Percentiles rank a stretch among this genome's conserved stretches.
Conservation (phyloP, 2,888 invertebrate species). For the Capitulum mitella region DNA sequence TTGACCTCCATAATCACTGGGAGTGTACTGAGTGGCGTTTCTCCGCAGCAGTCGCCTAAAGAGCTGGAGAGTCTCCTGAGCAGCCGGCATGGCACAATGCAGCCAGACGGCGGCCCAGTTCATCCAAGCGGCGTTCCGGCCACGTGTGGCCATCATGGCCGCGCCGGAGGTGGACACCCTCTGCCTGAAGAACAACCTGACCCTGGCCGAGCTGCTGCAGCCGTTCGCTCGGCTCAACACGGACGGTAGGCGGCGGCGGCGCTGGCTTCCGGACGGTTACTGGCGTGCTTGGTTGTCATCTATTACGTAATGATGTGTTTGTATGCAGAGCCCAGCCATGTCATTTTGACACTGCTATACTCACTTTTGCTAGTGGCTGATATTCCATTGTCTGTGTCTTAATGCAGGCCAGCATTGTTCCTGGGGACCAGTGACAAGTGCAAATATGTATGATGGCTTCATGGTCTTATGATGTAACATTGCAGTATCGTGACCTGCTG, state of each 20-base stretch:
- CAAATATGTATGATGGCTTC: background rate
- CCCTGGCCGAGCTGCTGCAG: constrained; percentile 80
- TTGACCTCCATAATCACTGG: too few relatives aligned
- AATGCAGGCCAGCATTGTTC: background rate
- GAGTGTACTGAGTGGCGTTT: too few relatives aligned
- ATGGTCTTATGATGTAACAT: too few relatives aligned
- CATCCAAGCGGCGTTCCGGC: constrained; percentile 81
- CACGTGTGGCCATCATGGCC: constrained; percentile 75
- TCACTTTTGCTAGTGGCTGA: background rate
- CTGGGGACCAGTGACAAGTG: background rate
- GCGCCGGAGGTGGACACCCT: constrained; percentile 73
- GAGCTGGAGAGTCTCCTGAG: background rate
- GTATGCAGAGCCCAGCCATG: background rate
- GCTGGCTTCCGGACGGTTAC: background rate
- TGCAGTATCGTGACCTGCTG: too few relatives aligned
- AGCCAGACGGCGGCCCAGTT: constrained; percentile 56
- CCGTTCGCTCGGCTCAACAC: constrained; percentile 72
- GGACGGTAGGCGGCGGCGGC: constrained; percentile 57
- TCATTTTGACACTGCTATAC: background rate
- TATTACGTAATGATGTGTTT: too few relatives aligned
- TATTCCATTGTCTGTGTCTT: background rate
- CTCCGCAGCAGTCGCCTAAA: too few relatives aligned
- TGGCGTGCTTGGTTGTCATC: background rate
- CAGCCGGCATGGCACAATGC: constrained; percentile 45
- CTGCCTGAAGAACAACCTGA: constrained; percentile 82